Evolutionary conservation across 2,797 vertebrate genomes (phyloP), one percentile per base, ranked within the genome.

Genomic region (Meriones psammophilus): DNA sequence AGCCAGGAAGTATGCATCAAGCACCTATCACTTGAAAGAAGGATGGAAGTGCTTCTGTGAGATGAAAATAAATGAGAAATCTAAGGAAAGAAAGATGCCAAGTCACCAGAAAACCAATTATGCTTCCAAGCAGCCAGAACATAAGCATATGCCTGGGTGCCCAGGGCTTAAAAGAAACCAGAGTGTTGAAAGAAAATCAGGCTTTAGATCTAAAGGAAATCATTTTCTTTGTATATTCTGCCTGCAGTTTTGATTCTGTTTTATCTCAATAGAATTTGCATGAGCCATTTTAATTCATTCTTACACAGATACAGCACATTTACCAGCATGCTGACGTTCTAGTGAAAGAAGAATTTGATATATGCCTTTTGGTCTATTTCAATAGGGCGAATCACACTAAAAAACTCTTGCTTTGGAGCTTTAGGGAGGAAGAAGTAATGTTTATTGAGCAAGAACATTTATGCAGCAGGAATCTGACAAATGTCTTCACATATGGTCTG

Each of bases 141-240:
- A 93, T 83, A 92, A 83, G 80, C 88, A 91, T 95, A 90, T 88
- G 93, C 84, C 76, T 94, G 58, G 74, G 60, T 95, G 87, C 86
- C 97, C 92, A 94, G 56, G 77, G 76, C 92, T 96, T 96, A 83
- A 95, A 95, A 94, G 97, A 97, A 97, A 96, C 94, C 96, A 94
- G 88, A 64, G 26, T 90, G 26, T 91, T 96, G 90, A 97, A 97
- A 96, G 96, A 93, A 97, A 97, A 97, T 95, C 92, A 96, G 92
- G 60, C 92, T 91, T 92, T 81, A 95, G 94, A 97, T 97, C 83
- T 96, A 94, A 97, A 97, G 62, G 64, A 97, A 97, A 97, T 97
- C 93, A 89, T 97, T 88, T 96, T 94, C 92, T 94, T 97, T 97
- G 83, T 96, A 78, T 95, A 97, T 86, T 84, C 46, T 97, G 97